Evolutionary conservation across 2,888 invertebrate genomes (phyloP), one percentile per base, ranked within the genome.

Genomic region (Zeuzera pyrina): DNA sequence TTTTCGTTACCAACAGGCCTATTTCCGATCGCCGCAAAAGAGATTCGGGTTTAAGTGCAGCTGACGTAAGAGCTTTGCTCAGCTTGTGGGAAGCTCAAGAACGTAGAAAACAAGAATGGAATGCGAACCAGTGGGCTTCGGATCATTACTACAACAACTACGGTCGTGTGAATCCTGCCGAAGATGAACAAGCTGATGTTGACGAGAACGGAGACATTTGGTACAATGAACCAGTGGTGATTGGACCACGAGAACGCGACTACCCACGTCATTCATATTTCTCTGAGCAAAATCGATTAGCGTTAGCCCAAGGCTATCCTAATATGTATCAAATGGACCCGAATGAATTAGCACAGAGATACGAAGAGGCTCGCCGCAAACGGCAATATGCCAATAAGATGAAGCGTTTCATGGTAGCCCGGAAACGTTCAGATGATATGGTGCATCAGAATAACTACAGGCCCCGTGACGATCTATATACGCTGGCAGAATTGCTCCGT

Each of bases 361-460:
- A 77, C 33, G 77, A 81, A 41, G 83, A 84, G 41, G 77, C 66
- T 19, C 83, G 83, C 28, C 84, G 81, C 45, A 84, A 84, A 49
- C 64, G 81, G 43, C 73, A 78, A 40, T 84, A 84, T 42, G 71
- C 73, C 4, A 81, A 78, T 48, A 81, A 79, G 45, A 59, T 81
- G 60, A 88, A 88, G 59, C 76, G 88, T 22, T 88, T 87, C 54
- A 87, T 88, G 87, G 87, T 88, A 1, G 84, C 88, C 12, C 79
- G 85, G 49, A 88, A 87, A 57, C 78, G 79, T 3, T 74, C 84
- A 0, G 81, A 79, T 31, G 53, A 61, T 19, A 61, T 71, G 62
- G 56, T 68, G 51, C 77, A 69, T 43, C 79, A 79, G 49, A 77
- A 76, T 38, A 69, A 57, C 49, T 81, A 79, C 49, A 53, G 81